Evolutionary conservation across 2,888 invertebrate species (phyloP), one percentile per base, ranked within the genome.

Genomic region (Drosophila merina): DNA sequence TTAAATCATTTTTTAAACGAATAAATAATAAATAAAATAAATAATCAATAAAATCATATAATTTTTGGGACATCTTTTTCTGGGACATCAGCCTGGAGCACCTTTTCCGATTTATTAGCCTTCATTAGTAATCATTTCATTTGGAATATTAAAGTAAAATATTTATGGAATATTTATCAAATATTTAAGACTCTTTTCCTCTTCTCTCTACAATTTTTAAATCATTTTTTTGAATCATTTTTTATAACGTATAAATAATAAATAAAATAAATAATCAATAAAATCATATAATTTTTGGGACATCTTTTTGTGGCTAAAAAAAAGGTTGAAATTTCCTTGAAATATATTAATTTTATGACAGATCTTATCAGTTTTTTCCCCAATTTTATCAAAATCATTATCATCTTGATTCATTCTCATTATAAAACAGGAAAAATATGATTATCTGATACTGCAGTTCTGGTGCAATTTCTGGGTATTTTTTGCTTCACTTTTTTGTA

Each of bases 361-460:
- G 14, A 42, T 42, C 14, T 42, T 42, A 42, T 42, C 40, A 20
- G 40, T 9, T 42, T 42, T 42, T 42, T 42, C 4, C 5, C 14
- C 8, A 42, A 8, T 42, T 20, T 42, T 20, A 42, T 42, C 40
- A 14, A 2, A 8, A 3, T 8, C 8, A 14, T 36, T 36, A 36
- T 36, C 36, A n/a, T n/a, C 14, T 40, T 14, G 14, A 20, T 20
- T 42, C 40, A 42, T 7, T 20, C 7, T 42, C 40, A 20, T 42
- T 42, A 9, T 20, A 20, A 42, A 14, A 2, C 40, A 14, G 9
- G 20, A 42, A 42, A 9, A 4, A 8, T 2, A 20, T 14, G 8
- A 20, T 42, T 42, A 42, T 42, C 40, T 42, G 40, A 42, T 42
- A 36, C 20, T 20, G 20, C 20, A 42, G 9, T 42, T 42, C 14